phyloP scores from a whole-genome alignment of 2,888 invertebrate species.

The Steromphala cineraria region DNA sequence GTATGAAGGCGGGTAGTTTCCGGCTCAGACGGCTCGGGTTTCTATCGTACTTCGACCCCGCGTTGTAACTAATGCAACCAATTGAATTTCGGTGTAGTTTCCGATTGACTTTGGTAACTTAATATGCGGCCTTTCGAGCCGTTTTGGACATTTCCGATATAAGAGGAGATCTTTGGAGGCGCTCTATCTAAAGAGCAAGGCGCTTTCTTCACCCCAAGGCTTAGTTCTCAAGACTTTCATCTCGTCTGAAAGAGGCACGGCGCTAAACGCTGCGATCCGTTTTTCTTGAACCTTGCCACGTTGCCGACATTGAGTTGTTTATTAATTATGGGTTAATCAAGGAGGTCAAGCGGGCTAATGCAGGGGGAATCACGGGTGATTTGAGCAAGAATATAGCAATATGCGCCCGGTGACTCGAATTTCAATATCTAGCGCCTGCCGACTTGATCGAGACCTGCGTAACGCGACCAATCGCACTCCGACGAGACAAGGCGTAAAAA shows the following conservation, averaged over 20 bases:
- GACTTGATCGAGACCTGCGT: not conserved
- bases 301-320: constrained; percentile 17
- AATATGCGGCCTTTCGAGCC: constrained; percentile 26
- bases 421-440: constrained; percentile 9
- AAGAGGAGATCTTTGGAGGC: not conserved
- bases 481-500: constrained; percentile 25
- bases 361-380: constrained; percentile 8
- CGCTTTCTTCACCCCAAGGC: not conserved
- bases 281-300: not conserved
- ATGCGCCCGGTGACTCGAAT: not conserved
- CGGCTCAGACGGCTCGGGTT: constrained; percentile 11
- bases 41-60: constrained; percentile 23
- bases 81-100: constrained; percentile 36
- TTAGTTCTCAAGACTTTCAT: constrained; percentile 13
- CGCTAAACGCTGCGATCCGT: not conserved
- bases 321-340: constrained; percentile 31
- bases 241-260: not conserved
- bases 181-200: not conserved
- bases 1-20: constrained; percentile 10
- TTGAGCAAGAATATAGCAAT: constrained; percentile 11
- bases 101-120: constrained; percentile 37
- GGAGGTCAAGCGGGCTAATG: constrained; percentile 15
- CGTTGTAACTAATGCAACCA: constrained; percentile 35
- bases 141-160: constrained; percentile 24
- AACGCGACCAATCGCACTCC: not conserved